A percentile compares a stretch with the other conserved stretches of the same genome.
phyloP scores from a whole-genome alignment of 2,797 vertebrate species.

The Myotis myotis region DNA sequence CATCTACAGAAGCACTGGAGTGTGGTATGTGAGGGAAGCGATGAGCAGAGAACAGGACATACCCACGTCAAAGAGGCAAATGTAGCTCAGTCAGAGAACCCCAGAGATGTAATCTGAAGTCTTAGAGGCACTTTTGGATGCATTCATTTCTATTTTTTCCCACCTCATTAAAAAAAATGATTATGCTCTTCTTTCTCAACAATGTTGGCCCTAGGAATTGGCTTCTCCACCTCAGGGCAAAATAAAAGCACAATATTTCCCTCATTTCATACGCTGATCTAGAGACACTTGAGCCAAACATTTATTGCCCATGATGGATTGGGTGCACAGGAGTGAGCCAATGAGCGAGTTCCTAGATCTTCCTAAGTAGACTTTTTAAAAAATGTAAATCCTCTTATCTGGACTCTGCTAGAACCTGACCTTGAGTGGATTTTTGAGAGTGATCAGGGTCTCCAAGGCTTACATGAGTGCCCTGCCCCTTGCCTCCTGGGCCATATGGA shows the following conservation, averaged over 20 bases:
- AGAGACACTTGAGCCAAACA: neutral
- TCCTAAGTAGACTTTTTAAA: neutral
- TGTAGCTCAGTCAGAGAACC: fast-evolving
- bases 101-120: neutral
- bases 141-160: neutral
- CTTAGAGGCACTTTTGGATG: neutral
- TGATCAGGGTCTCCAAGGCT: neutral
- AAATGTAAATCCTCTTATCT: neutral
- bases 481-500: neutral
- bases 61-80: neutral
- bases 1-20: fast-evolving
- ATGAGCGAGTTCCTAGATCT: neutral
- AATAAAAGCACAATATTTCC: neutral
- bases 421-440: neutral
- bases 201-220: neutral
- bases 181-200: neutral
- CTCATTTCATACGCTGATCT: neutral
- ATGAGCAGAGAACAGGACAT: neutral
- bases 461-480: neutral
- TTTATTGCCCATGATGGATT: neutral
- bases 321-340: neutral
- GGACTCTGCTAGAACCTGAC: neutral
- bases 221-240: neutral
- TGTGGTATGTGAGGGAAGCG: no score
- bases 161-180: neutral